Conservation (phyloP, 2,888 invertebrate species). For the Allacma fusca region DNA sequence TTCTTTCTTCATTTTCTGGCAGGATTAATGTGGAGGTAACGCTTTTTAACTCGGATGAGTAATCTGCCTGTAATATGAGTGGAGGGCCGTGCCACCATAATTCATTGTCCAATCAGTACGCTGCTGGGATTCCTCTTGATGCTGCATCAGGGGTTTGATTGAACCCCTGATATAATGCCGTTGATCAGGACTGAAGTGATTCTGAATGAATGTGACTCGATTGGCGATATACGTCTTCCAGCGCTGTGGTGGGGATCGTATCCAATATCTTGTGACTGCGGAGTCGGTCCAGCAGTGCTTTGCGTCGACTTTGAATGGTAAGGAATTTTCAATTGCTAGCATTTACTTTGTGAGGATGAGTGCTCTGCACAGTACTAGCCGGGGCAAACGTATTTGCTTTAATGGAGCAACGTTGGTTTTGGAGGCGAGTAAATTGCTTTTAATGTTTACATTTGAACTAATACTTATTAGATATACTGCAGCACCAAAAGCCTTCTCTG, state of each 20-base stretch:
- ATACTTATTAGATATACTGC: conserved; percentile 14
- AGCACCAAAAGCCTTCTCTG: conserved; percentile 16
- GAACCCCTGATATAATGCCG: not conserved
- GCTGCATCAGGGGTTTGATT: not conserved
- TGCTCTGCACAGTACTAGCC: conserved; percentile 30
- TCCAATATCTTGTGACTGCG: not conserved
- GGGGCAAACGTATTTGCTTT: conserved; percentile 9
- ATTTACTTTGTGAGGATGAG: not conserved
- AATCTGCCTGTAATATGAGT: too few relatives aligned
- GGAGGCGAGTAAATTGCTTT: not conserved
- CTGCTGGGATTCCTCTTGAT: not conserved
- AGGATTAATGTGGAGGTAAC: too few relatives aligned
- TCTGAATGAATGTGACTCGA: not conserved
- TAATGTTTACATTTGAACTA: not conserved
- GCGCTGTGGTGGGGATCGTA: not conserved
- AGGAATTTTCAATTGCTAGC: not conserved
- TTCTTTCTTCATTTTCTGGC: too few relatives aligned
- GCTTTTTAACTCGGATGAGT: too few relatives aligned
- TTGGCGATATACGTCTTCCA: conserved; percentile 3
- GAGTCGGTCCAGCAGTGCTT: not conserved
- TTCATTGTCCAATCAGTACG: not conserved
- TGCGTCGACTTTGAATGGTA: not conserved
- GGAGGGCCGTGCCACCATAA: conserved; percentile 9
- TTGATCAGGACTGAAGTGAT: not conserved
- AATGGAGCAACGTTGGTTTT: conserved; percentile 38